Conservation (phyloP, 2,113 vertebrate species). For the Sylvietta virens region DNA sequence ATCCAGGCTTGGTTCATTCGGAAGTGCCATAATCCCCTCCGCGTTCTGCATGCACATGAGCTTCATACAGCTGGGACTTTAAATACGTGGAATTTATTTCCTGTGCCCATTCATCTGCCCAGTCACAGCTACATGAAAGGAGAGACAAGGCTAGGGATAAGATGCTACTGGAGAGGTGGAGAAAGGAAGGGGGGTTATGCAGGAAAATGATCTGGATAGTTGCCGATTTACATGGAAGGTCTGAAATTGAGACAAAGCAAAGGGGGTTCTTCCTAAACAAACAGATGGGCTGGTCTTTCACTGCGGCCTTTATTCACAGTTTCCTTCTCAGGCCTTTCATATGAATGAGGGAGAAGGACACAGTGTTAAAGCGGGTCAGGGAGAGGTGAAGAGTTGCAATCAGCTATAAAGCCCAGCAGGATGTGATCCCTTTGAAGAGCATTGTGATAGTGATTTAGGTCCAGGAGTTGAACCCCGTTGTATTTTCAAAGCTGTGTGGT, state of each 20-base stretch:
- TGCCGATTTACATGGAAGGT: background rate
- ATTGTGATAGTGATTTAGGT: background rate
- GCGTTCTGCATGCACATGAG: background rate
- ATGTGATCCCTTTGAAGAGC: background rate
- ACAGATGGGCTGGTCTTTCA: background rate
- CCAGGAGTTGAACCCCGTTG: background rate
- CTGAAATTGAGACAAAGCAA: background rate
- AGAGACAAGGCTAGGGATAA: background rate
- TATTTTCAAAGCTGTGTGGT: background rate
- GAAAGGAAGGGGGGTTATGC: rapidly evolving
- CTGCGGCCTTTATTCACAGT: background rate
- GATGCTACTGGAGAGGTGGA: background rate
- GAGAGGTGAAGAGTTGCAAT: background rate
- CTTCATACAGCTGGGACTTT: rapidly evolving
- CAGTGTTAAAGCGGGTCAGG: background rate
- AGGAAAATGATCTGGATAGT: rapidly evolving
- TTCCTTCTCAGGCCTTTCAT: background rate
- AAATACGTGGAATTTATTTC: background rate
- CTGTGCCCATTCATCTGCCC: background rate
- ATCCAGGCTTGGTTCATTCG: background rate
- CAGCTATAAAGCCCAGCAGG: background rate
- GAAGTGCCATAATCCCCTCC: background rate
- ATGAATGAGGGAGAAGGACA: background rate
- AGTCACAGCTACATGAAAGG: background rate
- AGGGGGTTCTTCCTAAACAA: background rate